A percentile compares a stretch with the other conserved stretches of the same genome.
Evolutionary conservation across 2,797 vertebrate species (phyloP).

Genomic region (Poeciliopsis gracilis): DNA sequence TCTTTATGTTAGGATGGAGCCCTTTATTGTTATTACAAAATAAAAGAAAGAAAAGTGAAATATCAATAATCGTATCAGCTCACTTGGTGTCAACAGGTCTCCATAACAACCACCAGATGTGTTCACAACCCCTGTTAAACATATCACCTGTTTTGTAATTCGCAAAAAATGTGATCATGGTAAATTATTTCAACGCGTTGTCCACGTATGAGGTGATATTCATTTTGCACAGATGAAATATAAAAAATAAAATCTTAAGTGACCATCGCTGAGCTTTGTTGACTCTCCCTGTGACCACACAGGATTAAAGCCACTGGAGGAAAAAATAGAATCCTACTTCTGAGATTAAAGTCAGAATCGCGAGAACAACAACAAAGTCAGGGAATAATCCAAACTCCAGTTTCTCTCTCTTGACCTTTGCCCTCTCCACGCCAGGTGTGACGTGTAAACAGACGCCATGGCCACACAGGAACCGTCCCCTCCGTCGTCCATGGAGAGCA

Average conservation of each 20-base stretch:
- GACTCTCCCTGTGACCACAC: not conserved
- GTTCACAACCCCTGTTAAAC: not conserved
- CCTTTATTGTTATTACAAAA: not conserved
- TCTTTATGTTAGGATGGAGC: not conserved
- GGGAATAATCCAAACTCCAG: not conserved
- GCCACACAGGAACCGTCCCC: slow-evolving; percentile 88
- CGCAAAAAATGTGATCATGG: not conserved
- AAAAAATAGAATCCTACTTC: not conserved
- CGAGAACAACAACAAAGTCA: too few relatives aligned
- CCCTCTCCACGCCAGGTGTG: slow-evolving; percentile 49
- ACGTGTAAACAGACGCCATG: slow-evolving; percentile 80
- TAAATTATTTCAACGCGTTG: not conserved
- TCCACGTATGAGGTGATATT: not conserved
- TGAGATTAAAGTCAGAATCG: too few relatives aligned
- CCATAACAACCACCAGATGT: not conserved
- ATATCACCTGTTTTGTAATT: not conserved
- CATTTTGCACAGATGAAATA: not conserved
- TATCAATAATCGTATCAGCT: not conserved
- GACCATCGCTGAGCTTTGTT: not conserved
- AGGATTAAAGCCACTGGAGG: not conserved
- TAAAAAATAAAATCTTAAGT: not conserved
- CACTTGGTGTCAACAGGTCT: not conserved
- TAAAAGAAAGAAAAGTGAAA: not conserved
- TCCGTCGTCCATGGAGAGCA: slow-evolving; percentile 87
- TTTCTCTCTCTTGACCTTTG: not conserved